Percentiles rank a stretch among this genome's conserved stretches.
These are phyloP conservation scores for Hippocampus kuda DNA, from an alignment of 2,797 vertebrate genomes.

Conservation along the genomic window DNA sequence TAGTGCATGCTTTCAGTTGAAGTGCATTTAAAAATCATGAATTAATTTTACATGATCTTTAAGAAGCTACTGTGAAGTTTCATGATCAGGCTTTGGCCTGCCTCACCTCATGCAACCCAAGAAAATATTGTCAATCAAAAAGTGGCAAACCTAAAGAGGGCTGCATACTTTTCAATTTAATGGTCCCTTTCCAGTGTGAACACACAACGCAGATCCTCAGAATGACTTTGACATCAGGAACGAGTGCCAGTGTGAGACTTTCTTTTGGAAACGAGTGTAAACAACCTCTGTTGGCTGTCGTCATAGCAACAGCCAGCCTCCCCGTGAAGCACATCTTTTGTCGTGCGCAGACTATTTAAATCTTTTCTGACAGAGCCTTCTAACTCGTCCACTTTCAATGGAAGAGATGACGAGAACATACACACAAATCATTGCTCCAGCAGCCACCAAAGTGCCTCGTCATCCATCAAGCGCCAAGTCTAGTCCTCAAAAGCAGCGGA, in stretches of 20 bases:
- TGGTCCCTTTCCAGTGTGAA: neutral
- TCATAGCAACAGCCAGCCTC: constrained; percentile 4
- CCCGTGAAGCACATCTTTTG: neutral
- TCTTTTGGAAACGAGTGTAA: neutral
- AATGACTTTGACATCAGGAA: neutral
- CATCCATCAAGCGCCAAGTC: neutral
- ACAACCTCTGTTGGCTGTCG: neutral
- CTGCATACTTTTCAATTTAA: neutral
- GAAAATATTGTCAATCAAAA: neutral
- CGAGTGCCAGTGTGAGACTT: neutral
- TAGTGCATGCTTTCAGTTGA: neutral
- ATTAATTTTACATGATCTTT: neutral
- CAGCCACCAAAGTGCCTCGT: constrained; percentile 1
- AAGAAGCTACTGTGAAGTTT: no score
- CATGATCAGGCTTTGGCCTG: neutral
- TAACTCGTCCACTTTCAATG: neutral
- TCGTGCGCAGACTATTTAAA: neutral
- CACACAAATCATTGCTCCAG: neutral
- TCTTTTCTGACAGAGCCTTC: neutral
- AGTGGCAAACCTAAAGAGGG: neutral
- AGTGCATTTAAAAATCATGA: neutral
- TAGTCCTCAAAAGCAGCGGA: neutral
- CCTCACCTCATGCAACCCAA: neutral
- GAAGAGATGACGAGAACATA: neutral
- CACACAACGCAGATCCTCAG: neutral